Evolutionary conservation across 2,888 invertebrate species (phyloP), one percentile per base, ranked within the genome.

Genomic region (Tridacna crocea): DNA sequence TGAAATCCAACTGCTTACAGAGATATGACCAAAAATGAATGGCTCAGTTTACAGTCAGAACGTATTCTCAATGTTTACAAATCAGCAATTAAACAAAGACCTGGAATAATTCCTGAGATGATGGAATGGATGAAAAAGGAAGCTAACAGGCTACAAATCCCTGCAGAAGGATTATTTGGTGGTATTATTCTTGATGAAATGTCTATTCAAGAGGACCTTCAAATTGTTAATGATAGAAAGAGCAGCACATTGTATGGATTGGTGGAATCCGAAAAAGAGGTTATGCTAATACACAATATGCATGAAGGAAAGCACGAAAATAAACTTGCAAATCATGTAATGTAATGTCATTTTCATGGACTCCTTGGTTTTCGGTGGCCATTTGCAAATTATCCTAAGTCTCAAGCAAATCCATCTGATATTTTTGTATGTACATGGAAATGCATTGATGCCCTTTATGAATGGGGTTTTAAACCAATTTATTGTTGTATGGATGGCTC

Each of bases 131-230:
- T 55, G 55, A 19, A 3, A 19, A 24, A 72, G 3, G 72, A 12
- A 15, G 26, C 63, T 22, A 24, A 51, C 15, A 51, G 72, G 19
- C 55, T 51, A 51, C 26, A 72, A 47, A 72, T 55, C 8, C 24
- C 22, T 10, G 19, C 15, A 51, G 48, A 85, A 17, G 83, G 81
- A 4, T 77, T 58, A 55, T 46, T 46, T n/a, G 83, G 81, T 48
- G 81, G 83, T 0, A 61, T 85, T 0, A 72, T 85, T 13, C 22
- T 81, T 15, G 85, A 82, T 46, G 80, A 82, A 60, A 85, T 85
- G 82, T 76, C 79, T 11, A 82, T 85, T 13, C 83, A 85, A 60
- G 75, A 80, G 15, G 81, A 83, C 55, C 55, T 55, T 55, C 55
- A 55, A 55, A 55, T 55, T 55, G 55, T 55, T 19, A 55, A 19